Base-by-base conservation (phyloP, 2,888 invertebrate species). In the Nycteola revayana region DNA sequence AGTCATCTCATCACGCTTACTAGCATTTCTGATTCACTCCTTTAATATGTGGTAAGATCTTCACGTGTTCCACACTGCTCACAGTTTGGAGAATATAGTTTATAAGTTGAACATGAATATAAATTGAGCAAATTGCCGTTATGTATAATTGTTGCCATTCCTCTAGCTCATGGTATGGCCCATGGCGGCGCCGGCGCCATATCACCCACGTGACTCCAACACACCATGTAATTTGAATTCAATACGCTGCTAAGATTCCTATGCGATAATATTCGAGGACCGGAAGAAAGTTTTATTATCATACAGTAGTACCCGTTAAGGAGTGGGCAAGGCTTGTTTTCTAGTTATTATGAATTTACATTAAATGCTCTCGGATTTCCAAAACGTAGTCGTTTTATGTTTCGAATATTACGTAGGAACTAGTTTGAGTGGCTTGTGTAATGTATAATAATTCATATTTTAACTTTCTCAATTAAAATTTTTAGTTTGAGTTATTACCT, bases 191-290 rank as follows among this genome's bases (percentile, higher is more conserved):
- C 75, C 74, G 66, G 68, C 71, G 70, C 54, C 57, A 50, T 46
- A 39, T 41, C 74, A 55, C 75, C 78, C 75, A 80, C 80, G 67
- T 73, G 68, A 50, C 52, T 51, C 51, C 7, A n/a, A 21, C 4
- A 21, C 21, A 3, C 38, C 36, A 45, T 51, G 51, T 64, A 52
- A 79, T 84, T 84, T 78, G 69, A 76, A 84, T 84, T 83, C 80
- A 80, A 84, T 76, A 70, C 69, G 49, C 44, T 56, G 45, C 21
- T 21, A 38, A 63, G 72, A 70, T 73, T 54, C 54, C 49, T 55
- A 60, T 59, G 64, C 56, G 69, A 71, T 71, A 69, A 63, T 63
- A 50, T 45, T 25, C 26, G 29, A 34, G 36, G 55, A 60, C 68
- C 74, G 75, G 75, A 75, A 73, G 68, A 62, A 58, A 58, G 61